A percentile compares a stretch with the other conserved stretches of the same genome.
These are phyloP conservation scores for Genyomyrus donnyi DNA, from an alignment of 2,113 vertebrate genomes.

Conservation along the genomic window DNA sequence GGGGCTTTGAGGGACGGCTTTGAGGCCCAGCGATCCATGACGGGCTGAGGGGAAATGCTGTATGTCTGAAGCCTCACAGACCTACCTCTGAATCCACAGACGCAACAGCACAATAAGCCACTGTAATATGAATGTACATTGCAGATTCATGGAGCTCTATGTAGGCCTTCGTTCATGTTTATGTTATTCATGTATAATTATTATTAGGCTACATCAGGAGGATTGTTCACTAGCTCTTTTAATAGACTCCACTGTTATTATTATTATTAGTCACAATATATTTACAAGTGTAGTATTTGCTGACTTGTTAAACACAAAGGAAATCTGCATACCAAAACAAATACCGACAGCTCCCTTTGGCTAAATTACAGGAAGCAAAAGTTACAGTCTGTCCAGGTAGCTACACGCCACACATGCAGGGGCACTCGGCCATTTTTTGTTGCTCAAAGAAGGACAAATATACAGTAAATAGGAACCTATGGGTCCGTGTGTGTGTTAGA, in stretches of 20 bases:
- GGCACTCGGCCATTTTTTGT: not conserved
- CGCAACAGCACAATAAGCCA: not conserved
- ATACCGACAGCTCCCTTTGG: not conserved
- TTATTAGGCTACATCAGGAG: not conserved
- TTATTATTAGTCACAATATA: not conserved
- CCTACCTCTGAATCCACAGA: not conserved
- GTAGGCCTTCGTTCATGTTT: not conserved
- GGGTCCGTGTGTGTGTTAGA: not conserved
- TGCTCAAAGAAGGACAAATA: not conserved
- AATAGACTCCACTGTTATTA: not conserved
- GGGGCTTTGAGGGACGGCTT: not conserved
- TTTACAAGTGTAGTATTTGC: not conserved
- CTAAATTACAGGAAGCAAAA: not conserved
- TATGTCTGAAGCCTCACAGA: not conserved
- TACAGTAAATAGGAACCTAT: not conserved
- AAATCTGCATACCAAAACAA: not conserved
- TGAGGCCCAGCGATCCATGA: conserved; percentile 1
- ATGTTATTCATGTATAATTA: not conserved
- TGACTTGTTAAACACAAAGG: not conserved
- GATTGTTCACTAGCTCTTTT: not conserved
- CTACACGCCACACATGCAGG: not conserved
- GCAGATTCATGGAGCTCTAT: not conserved
- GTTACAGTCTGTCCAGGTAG: not conserved
- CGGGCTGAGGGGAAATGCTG: not conserved
- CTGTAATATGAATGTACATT: not conserved